Evolutionary conservation across 2,888 invertebrate genomes (phyloP).

Genomic region (Philereme vetulata): DNA sequence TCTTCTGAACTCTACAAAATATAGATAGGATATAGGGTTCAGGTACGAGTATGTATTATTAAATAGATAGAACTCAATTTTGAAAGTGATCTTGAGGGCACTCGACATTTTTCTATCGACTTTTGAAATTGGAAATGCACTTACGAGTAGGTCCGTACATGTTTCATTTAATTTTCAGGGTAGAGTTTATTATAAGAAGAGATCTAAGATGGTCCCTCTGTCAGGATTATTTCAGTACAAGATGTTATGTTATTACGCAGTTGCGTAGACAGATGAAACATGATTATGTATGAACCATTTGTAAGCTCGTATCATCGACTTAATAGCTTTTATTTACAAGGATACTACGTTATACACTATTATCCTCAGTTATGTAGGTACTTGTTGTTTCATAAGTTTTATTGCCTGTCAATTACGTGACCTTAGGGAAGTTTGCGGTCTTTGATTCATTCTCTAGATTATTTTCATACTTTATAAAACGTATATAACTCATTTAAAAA

Average conservation of each 20-base stretch:
- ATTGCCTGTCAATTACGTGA: slow-evolving; percentile 27
- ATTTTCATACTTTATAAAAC: not conserved
- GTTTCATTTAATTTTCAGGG: too few species aligned
- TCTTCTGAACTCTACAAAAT: too few species aligned
- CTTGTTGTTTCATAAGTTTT: slow-evolving; percentile 31
- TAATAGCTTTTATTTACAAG: slow-evolving; percentile 46
- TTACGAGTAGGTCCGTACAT: too few species aligned
- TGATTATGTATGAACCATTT: slow-evolving; percentile 51
- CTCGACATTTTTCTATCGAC: too few species aligned
- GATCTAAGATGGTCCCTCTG: not conserved
- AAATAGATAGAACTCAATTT: too few species aligned
- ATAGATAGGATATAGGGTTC: too few species aligned
- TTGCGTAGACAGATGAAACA: slow-evolving; percentile 55
- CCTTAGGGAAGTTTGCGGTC: slow-evolving; percentile 22
- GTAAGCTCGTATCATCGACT: slow-evolving; percentile 44
- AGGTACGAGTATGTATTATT: too few species aligned
- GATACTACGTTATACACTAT: slow-evolving; percentile 36
- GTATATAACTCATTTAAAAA: not conserved
- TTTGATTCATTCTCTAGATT: slow-evolving; percentile 2
- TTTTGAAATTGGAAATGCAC: too few species aligned
- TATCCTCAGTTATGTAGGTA: slow-evolving; percentile 29
- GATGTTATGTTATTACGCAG: slow-evolving; percentile 33
- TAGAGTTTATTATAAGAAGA: too few species aligned
- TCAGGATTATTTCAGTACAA: slow-evolving; percentile 20
- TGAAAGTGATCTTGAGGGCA: too few species aligned